Evolutionary conservation across 2,888 invertebrate species (phyloP), one percentile per base, ranked within the genome.

Genomic region (Pycnomerus fuliginosus): DNA sequence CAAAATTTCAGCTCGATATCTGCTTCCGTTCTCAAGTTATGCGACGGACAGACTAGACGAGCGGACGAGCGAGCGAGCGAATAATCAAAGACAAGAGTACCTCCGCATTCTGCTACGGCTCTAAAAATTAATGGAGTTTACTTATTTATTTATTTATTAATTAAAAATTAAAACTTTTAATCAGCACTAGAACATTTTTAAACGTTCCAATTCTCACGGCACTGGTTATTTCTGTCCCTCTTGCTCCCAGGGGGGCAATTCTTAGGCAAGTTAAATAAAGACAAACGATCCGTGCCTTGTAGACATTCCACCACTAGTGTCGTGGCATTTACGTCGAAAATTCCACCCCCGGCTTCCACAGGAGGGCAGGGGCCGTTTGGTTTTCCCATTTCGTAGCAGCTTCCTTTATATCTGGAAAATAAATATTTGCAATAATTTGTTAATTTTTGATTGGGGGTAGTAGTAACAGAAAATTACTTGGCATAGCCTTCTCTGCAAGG

Each of bases 291-390:
- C 1, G 55, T 55, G 13, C 58, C 61, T 38, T 60, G 56, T 1
- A 79, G 70, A 59, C 87, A 87, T 48, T 78, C 75, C 1, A 86
- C 61, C 32, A 72, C 65, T 32, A 83, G 67, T 0, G 78, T 81
- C 0, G 75, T 77, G 0, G 79, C 76, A 61, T 86, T 82, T 0
- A 86, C 79, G 3, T 76, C 78, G 10, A 86, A 67, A 1, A 77
- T 74, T 10, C 68, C 73, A 1, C 71, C 69, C 1, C 69, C 64
- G 20, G 70, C 66, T 55, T 73, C 49, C 59, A 70, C 44, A 49
- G 67, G 37, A 66, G 72, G 56, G 58, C 83, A 83, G 1, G 80
- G 52, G 1, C 67, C 67, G 10, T 69, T 69, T 1, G 54, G 55
- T 29, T 65, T 62, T 22, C 64, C 65, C 25, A 76, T 45, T 62